Conservation (phyloP, 2,113 vertebrate species). For the Grammomys surdaster region DNA sequence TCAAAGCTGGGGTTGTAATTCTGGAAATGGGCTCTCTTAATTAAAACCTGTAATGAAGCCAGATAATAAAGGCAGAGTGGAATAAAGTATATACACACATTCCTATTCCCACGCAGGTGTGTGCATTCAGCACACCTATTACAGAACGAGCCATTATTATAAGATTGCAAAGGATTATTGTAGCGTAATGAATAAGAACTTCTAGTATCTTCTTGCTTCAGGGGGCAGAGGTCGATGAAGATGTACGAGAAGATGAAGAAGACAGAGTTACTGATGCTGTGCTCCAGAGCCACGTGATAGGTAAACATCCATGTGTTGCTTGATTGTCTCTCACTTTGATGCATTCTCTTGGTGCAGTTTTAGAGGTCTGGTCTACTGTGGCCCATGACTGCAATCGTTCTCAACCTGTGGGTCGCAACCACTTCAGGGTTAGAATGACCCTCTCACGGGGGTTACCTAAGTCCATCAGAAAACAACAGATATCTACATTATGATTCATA, state of each 20-base stretch:
- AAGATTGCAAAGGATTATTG: not conserved
- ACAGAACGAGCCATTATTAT: not conserved
- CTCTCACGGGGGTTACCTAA: not conserved
- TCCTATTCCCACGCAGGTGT: not conserved
- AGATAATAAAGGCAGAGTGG: not conserved
- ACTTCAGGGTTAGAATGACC: not conserved
- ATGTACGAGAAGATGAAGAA: conserved; percentile 89
- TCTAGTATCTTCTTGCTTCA: conserved; percentile 83
- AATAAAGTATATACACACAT: not conserved
- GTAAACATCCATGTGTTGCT: conserved; percentile 82
- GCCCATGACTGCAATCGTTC: rapidly evolving
- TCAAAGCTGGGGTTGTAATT: conserved; percentile 66
- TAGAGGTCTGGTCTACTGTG: not conserved
- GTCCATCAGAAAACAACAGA: not conserved
- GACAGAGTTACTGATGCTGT: conserved; percentile 85
- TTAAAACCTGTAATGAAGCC: conserved; percentile 61
- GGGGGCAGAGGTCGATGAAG: conserved; percentile 89
- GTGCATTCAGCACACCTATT: not conserved
- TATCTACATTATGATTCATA: not conserved
- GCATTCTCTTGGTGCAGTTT: not conserved
- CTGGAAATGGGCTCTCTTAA: conserved; percentile 69
- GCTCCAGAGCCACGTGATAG: conserved; percentile 92
- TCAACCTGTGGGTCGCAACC: not conserved
- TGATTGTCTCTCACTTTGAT: not conserved
- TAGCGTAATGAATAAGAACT: conserved; percentile 69